These are phyloP conservation scores for Odontothrips loti DNA, from an alignment of 2,888 invertebrate species.

Conservation along the genomic window DNA sequence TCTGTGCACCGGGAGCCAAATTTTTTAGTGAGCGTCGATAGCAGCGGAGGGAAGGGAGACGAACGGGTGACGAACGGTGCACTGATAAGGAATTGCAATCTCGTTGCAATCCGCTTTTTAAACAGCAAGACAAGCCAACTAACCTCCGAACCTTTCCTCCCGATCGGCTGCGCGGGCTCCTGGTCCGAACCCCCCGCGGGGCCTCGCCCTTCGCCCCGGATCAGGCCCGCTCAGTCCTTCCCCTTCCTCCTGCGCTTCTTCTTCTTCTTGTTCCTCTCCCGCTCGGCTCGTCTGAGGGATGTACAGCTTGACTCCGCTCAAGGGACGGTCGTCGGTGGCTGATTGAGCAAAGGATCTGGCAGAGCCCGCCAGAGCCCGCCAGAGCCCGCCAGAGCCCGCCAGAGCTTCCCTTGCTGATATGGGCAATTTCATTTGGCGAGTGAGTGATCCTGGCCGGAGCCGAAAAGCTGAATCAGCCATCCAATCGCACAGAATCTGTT, in stretches of 20 bases:
- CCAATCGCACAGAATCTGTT: not conserved
- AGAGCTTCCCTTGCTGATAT: conserved; percentile 13
- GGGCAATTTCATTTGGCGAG: conserved; percentile 22
- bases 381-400: not conserved
- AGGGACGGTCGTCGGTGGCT: not conserved
- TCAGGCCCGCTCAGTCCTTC: not conserved
- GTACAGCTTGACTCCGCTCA: too few relatives aligned
- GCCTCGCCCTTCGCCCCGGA: too few relatives aligned
- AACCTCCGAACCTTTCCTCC: too few relatives aligned
- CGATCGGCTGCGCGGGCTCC: too few relatives aligned
- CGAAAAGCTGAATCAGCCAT: conserved; percentile 8
- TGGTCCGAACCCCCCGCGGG: too few relatives aligned
- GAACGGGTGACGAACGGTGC: too few relatives aligned
- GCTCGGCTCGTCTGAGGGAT: not conserved
- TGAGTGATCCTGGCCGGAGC: not conserved
- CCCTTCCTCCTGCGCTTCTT: not conserved
- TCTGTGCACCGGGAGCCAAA: too few relatives aligned
- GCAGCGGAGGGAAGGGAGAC: too few relatives aligned
- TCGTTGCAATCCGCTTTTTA: too few relatives aligned
- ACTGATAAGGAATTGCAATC: too few relatives aligned
- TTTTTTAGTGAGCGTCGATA: too few relatives aligned
- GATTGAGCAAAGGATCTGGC: conserved; percentile 21
- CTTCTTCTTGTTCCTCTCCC: not conserved
- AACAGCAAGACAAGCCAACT: too few relatives aligned
- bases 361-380: not conserved